A percentile compares a stretch with the other conserved stretches of the same genome.
Conservation (phyloP, 2,888 invertebrate genomes). For the Campaea margaritaria region DNA sequence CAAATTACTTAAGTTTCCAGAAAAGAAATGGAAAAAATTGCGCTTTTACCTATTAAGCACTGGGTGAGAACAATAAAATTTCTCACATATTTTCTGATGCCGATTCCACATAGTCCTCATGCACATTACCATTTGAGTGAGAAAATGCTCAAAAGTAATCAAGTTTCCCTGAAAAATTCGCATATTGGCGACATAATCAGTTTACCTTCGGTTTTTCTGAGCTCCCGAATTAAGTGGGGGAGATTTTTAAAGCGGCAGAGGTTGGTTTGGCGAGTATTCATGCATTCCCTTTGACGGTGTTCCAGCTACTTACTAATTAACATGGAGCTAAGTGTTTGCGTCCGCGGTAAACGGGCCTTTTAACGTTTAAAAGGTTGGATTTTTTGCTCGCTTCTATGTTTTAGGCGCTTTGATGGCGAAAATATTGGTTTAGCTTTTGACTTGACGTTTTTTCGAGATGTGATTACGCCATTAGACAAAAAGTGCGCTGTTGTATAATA, state of each 20-base stretch:
- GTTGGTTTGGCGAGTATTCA: conserved; percentile 81
- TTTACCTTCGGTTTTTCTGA: conserved; percentile 81
- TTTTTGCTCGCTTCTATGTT: conserved; percentile 72
- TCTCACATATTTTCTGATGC: conserved; percentile 16
- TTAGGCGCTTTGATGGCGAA: conserved; percentile 76
- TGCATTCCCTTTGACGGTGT: conserved; percentile 84
- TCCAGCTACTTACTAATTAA: conserved; percentile 84
- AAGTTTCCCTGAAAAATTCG: conserved; percentile 69
- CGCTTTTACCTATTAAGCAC: not conserved
- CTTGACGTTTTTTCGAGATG: conserved; percentile 69
- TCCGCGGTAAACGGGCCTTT: conserved; percentile 85
- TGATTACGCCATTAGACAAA: conserved; percentile 66
- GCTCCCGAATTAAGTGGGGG: conserved; percentile 75
- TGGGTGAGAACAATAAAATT: not conserved
- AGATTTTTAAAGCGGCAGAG: conserved; percentile 81
- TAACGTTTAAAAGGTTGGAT: conserved; percentile 80
- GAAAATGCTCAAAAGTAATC: conserved; percentile 54
- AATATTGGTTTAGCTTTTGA: conserved; percentile 77
- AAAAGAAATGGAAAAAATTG: not conserved
- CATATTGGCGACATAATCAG: conserved; percentile 80
- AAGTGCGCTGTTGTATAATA: conserved; percentile 16
- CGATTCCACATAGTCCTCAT: conserved; percentile 27
- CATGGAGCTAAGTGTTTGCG: conserved; percentile 83
- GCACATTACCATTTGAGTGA: conserved; percentile 33
- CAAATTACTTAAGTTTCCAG: not conserved